Conservation (phyloP, 2,888 invertebrate species). For the Archaeoteleia sp. region DNA sequence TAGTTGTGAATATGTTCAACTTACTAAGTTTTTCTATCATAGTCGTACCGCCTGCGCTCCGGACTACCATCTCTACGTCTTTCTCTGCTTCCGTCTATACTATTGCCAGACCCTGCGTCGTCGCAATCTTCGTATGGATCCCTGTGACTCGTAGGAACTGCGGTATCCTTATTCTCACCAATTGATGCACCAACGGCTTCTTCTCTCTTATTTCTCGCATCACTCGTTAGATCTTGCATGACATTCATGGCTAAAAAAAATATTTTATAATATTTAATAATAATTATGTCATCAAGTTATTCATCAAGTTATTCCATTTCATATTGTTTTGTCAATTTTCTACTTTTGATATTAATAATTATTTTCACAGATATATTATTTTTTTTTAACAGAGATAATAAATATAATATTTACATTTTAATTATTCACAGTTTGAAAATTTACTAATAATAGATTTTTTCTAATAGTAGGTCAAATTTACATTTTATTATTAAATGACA, state of each 20-base stretch:
- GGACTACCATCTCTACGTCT: conserved; percentile 68
- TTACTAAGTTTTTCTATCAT: conserved; percentile 68
- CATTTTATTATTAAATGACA: too few species aligned
- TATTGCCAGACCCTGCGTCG: conserved; percentile 70
- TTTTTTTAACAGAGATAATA: too few species aligned
- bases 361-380: too few species aligned
- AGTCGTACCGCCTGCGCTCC: conserved; percentile 67
- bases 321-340: too few species aligned
- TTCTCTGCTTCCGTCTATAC: conserved; percentile 70
- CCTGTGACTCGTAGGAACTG: conserved; percentile 64
- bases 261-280: too few species aligned
- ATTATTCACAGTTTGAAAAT: background rate
- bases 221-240: conserved; percentile 63
- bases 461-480: background rate
- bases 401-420: too few species aligned
- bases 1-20: conserved; percentile 33
- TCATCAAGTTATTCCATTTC: too few species aligned
- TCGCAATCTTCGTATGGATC: conserved; percentile 72
- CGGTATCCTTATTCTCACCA: conserved; percentile 60
- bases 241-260: conserved; percentile 54
- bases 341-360: too few species aligned
- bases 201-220: conserved; percentile 68
- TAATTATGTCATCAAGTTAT: too few species aligned
- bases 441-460: background rate
- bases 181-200: conserved; percentile 72